These are phyloP conservation scores for Siderastrea radians DNA, from an alignment of 92 coral and sea anemone species.

Conservation along the genomic window DNA sequence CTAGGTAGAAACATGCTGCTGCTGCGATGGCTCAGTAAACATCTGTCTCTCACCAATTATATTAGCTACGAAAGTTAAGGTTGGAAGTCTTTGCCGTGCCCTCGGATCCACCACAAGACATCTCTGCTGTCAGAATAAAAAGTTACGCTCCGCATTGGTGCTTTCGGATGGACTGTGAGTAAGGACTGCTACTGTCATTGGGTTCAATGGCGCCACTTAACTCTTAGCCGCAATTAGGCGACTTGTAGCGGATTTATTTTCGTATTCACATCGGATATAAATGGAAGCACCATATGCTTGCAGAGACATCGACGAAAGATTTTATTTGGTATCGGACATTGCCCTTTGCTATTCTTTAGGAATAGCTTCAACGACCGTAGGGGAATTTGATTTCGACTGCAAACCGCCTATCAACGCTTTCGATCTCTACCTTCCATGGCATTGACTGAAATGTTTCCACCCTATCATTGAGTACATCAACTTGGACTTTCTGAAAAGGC, in stretches of 20 bases:
- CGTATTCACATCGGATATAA: constrained; percentile 40
- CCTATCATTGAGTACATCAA: constrained; percentile 60
- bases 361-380: constrained; percentile 25
- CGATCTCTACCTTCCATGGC: constrained; percentile 53
- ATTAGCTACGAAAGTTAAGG: constrained; percentile 71
- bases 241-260: constrained; percentile 33
- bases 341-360: constrained; percentile 40
- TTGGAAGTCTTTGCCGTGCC: constrained; percentile 61
- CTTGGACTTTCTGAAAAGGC: constrained; percentile 54
- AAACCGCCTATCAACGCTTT: constrained; percentile 69
- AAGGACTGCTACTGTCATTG: constrained; percentile 60
- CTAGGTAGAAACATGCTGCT: constrained; percentile 70
- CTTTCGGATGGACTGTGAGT: constrained; percentile 9
- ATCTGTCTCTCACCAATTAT: constrained; percentile 72
- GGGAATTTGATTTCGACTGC: constrained; percentile 48
- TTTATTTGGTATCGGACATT: constrained; percentile 23
- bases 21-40: constrained; percentile 55
- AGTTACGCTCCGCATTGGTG: constrained; percentile 35
- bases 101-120: constrained; percentile 73
- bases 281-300: constrained; percentile 65
- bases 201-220: constrained; percentile 67
- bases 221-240: constrained; percentile 70
- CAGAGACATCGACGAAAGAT: constrained; percentile 68
- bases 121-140: constrained; percentile 68
- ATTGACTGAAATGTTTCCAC: constrained; percentile 63